Evolutionary conservation across 1,140 invertebrate species (phyloP).

Genomic region (Melitaea cinxia): DNA sequence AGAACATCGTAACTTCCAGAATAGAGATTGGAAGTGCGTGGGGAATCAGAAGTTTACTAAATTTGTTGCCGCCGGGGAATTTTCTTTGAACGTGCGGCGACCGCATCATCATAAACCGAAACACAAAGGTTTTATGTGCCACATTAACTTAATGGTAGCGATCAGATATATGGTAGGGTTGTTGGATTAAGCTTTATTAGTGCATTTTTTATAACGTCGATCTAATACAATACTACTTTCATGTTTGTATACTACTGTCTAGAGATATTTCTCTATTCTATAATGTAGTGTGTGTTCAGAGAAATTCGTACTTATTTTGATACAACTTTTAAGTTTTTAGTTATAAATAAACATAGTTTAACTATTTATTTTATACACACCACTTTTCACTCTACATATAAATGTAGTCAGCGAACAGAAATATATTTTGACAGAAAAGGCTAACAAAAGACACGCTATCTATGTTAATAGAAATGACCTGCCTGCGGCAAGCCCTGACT

Average conservation of each 20-base stretch:
- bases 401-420: not conserved
- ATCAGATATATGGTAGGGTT: conserved; percentile 52
- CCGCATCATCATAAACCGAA: conserved; percentile 59
- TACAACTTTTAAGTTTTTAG: no score
- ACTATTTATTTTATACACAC: not conserved
- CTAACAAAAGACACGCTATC: conserved; percentile 28
- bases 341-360: no score
- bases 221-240: conserved; percentile 11
- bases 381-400: conserved; percentile 1
- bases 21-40: conserved; percentile 30
- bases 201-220: conserved; percentile 23
- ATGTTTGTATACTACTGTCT: no score
- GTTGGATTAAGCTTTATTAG: conserved; percentile 48
- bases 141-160: conserved; percentile 68
- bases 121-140: conserved; percentile 68
- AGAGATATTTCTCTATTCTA: not conserved
- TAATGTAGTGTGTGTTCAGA: no score
- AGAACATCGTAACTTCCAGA: conserved; percentile 33
- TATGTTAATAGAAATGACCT: conserved; percentile 33
- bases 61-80: conserved; percentile 47
- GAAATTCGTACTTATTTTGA: no score
- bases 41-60: conserved; percentile 57
- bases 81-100: conserved; percentile 45
- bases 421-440: conserved; percentile 12
- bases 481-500: conserved; percentile 33